Conservation (phyloP, 2,113 vertebrate species). For the Pardalotus punctatus region DNA sequence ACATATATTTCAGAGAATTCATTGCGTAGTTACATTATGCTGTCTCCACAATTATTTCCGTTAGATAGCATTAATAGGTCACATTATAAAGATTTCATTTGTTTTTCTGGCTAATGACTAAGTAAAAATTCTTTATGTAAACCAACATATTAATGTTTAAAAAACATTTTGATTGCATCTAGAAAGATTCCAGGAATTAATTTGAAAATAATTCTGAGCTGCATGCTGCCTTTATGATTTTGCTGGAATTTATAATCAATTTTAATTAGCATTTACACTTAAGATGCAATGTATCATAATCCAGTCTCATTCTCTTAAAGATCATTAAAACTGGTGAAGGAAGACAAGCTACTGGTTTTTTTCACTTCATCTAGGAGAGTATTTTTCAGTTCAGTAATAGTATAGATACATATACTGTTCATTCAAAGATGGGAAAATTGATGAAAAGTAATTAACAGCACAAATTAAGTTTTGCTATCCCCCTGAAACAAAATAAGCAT, state of each 20-base stretch:
- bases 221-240: neutral
- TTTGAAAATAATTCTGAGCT: neutral
- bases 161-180: neutral
- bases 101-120: neutral
- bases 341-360: neutral
- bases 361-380: neutral
- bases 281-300: neutral
- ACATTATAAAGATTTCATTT: neutral
- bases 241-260: neutral
- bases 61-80: neutral
- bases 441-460: constrained; percentile 25
- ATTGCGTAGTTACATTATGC: neutral
- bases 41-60: neutral
- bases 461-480: constrained; percentile 33
- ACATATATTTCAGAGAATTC: neutral
- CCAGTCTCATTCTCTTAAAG: neutral
- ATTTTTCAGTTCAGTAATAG: neutral
- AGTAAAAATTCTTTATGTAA: neutral
- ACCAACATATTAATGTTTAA: neutral
- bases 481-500: neutral
- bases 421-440: neutral
- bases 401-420: neutral
- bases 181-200: neutral
- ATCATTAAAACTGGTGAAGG: neutral
- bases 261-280: neutral